Base-by-base conservation (phyloP, 2,888 invertebrate species). In the Plagodis pulveraria region DNA sequence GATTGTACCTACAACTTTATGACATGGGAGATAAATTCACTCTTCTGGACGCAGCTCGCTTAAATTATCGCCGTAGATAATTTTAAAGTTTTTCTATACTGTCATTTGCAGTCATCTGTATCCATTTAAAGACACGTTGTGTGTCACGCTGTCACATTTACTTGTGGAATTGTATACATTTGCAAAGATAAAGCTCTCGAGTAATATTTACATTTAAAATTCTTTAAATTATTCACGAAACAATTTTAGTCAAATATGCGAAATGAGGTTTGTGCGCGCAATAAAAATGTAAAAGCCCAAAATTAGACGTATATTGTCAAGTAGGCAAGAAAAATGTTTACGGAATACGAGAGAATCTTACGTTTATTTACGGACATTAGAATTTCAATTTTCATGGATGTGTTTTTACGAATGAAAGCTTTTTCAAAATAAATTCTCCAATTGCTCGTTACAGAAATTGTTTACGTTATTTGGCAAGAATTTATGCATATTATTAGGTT, bases 291-390 rank as follows among this genome's bases (percentile, higher is more conserved):
- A 69, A 67, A 69, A 67, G 58, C 58, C 60, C 55, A 63, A 69
- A 79, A 75, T 73, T 74, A 75, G 72, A 65, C 57, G 61, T 63
- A 63, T 69, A 71, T 65, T 69, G 69, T 68, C 50, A 62, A 65
- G 65, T 71, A 70, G 70, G 66, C 69, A 71, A 64, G 67, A 72
- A 70, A 77, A 75, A 78, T 72, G 74, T 76, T 71, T 63, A 74
- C 74, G 72, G 70, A 70, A 72, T 72, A 70, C 70, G 68, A 65
- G 69, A 69, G 73, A 70, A 72, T 73, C 72, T 74, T 76, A 74
- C 77, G 77, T 81, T 81, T 79, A 78, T 77, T 78, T 79, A 70
- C 72, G 74, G 73, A 67, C 71, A 80, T 81, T 79, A 79, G 74
- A 78, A 79, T 78, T 80, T 77, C 74, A 79, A 78, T 79, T 76